Conservation (phyloP, 2,113 vertebrate genomes). For the Datnioides undecimradiatus region DNA sequence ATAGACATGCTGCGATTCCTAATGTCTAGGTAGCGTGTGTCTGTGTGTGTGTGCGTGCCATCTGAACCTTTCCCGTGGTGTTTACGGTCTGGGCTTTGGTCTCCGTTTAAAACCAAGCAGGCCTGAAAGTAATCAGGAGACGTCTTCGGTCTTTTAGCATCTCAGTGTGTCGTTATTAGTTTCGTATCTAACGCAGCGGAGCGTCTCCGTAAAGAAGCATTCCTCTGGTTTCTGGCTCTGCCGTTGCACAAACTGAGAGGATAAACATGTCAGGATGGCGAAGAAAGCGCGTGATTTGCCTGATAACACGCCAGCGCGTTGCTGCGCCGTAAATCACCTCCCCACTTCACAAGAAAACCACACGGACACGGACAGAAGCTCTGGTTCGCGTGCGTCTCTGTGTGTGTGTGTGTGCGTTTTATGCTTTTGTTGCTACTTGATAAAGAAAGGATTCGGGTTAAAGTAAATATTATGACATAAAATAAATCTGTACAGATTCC, state of each 20-base stretch:
- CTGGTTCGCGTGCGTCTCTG: background rate
- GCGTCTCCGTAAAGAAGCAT: background rate
- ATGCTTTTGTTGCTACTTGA: constrained; percentile 10
- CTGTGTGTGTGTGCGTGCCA: background rate
- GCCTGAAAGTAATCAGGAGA: background rate
- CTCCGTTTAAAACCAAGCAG: background rate
- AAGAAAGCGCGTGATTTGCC: constrained; percentile 36
- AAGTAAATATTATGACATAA: constrained; percentile 33
- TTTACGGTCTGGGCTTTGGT: background rate
- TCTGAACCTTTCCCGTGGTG: background rate
- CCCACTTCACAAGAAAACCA: constrained; percentile 45
- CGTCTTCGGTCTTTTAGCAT: background rate
- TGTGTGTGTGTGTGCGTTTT: constrained; percentile 8
- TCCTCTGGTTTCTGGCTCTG: constrained; percentile 30
- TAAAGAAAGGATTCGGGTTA: constrained; percentile 28
- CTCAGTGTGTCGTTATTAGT: background rate
- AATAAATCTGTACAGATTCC: background rate
- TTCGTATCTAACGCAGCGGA: background rate
- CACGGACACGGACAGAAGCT: constrained; percentile 27
- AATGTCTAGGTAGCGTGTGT: constrained; percentile 9
- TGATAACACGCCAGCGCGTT: constrained; percentile 35
- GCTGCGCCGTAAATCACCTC: constrained; percentile 25
- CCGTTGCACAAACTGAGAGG: constrained; percentile 37
- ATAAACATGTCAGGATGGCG: constrained; percentile 58
- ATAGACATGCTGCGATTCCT: constrained; percentile 46